Evolutionary conservation across 2,888 invertebrate genomes (phyloP).

Genomic region (Leptopilina myrica): DNA sequence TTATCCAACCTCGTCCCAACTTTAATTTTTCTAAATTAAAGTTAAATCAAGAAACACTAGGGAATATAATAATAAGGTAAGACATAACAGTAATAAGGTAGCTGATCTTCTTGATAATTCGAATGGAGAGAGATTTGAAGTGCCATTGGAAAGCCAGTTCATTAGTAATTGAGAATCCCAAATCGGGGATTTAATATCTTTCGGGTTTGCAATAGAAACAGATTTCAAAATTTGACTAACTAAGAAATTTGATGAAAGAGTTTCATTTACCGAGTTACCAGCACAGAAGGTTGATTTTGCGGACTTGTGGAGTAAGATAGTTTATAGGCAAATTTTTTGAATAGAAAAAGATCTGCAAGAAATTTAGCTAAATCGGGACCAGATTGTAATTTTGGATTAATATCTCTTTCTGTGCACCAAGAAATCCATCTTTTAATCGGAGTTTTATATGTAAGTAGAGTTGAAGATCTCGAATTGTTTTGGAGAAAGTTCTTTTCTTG

Average conservation of each 20-base stretch:
- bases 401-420: constrained; percentile 46
- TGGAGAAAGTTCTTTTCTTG: not conserved
- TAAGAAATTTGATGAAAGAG: not conserved
- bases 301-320: not conserved
- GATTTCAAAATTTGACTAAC: not conserved
- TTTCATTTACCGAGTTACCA: not conserved
- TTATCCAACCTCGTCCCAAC: too few relatives aligned
- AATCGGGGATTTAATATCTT: not conserved
- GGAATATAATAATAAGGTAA: too few relatives aligned
- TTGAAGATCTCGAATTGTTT: constrained; percentile 52
- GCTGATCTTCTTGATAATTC: too few relatives aligned
- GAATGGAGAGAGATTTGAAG: not conserved
- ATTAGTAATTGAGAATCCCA: not conserved
- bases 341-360: not conserved
- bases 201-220: not conserved
- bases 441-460: constrained; percentile 52
- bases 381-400: constrained; percentile 26
- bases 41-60: too few relatives aligned
- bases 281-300: not conserved
- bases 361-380: not conserved
- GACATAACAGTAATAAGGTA: too few relatives aligned
- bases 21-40: too few relatives aligned
- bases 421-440: constrained; percentile 52
- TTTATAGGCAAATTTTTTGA: not conserved
- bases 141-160: not conserved